Conservation (phyloP, 2,888 invertebrate genomes). For the Erebia palarica region DNA sequence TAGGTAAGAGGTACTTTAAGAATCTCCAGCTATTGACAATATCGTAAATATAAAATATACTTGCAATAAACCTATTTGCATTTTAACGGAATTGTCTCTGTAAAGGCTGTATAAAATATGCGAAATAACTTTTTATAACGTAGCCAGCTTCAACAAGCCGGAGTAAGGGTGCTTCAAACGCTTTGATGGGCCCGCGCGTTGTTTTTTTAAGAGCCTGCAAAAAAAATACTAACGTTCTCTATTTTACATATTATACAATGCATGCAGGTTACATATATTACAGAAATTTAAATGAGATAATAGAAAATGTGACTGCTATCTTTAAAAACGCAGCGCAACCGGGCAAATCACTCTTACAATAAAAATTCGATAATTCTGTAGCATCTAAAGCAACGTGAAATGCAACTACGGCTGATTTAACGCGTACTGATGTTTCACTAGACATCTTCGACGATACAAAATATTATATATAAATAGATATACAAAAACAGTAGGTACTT, state of each 20-base stretch:
- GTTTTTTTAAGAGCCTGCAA: constrained; percentile 20
- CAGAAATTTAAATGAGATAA: neutral
- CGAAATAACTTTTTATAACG: constrained; percentile 18
- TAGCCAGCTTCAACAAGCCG: constrained; percentile 16
- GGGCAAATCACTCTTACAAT: no score
- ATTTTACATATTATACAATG: constrained; percentile 20
- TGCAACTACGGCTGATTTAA: no score
- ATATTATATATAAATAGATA: no score
- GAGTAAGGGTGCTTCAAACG: constrained; percentile 20
- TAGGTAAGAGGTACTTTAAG: neutral
- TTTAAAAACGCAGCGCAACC: no score
- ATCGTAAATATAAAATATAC: neutral
- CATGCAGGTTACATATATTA: neutral
- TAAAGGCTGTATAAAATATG: constrained; percentile 11
- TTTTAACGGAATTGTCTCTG: constrained; percentile 12
- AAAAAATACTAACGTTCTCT: constrained; percentile 6
- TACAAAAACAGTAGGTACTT: no score
- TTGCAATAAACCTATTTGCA: constrained; percentile 11
- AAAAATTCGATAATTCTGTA: no score
- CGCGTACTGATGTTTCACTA: no score
- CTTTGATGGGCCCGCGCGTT: constrained; percentile 20
- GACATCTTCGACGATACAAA: no score
- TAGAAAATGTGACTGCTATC: neutral
- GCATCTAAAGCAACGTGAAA: no score
- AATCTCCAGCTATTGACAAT: neutral